Evolutionary conservation across 2,113 vertebrate genomes (phyloP).

Genomic region (Xenotilapia leptura): DNA sequence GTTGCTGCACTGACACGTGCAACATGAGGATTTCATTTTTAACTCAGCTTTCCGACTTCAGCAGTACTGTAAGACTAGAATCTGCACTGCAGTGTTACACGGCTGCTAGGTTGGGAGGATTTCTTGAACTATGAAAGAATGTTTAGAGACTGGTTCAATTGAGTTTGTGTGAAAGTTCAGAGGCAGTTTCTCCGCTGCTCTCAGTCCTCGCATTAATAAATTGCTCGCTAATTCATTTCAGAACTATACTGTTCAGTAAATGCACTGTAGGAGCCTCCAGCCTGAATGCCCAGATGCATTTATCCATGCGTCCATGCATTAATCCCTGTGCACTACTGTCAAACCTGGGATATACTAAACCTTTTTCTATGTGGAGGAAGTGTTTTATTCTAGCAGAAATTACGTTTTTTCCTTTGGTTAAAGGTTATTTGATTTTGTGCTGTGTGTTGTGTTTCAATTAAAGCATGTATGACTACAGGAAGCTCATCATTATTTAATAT

Average conservation of each 20-base stretch:
- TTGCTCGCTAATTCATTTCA: neutral
- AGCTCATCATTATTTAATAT: conserved; percentile 28
- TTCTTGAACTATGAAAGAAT: neutral
- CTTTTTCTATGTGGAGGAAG: conserved; percentile 6
- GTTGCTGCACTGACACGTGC: neutral
- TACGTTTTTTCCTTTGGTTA: conserved; percentile 11
- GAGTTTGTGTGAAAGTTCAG: conserved; percentile 30
- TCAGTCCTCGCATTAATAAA: neutral
- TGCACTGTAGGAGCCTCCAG: neutral
- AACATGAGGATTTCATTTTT: neutral
- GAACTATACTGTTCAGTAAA: neutral
- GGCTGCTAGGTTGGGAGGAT: neutral
- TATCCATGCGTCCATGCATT: neutral
- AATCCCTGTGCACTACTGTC: conserved; percentile 43
- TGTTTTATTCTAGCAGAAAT: conserved; percentile 7
- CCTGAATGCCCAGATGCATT: conserved; percentile 21
- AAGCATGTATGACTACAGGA: conserved; percentile 44
- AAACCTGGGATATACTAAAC: conserved; percentile 7
- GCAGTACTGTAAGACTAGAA: neutral
- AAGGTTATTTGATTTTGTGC: conserved; percentile 25
- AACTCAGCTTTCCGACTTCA: neutral
- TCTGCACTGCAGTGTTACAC: neutral
- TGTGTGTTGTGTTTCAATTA: conserved; percentile 38
- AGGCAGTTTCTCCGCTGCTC: neutral
- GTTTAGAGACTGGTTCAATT: neutral